Evolutionary conservation across 2,113 vertebrate species (phyloP).

Genomic region (Dryoscopus gambensis): DNA sequence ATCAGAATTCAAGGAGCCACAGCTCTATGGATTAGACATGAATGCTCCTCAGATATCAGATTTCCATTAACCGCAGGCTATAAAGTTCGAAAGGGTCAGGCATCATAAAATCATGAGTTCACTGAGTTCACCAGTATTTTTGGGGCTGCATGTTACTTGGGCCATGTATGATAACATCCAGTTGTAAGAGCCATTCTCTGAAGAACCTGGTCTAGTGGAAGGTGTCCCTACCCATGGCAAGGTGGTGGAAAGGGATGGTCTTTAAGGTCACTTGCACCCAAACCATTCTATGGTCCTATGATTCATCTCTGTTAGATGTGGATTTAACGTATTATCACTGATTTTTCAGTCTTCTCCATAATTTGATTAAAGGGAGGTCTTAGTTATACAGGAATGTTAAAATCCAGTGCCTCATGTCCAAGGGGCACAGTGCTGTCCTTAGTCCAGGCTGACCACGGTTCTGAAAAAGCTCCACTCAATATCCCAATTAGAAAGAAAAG

Average conservation of each 20-base stretch:
- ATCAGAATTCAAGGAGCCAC: not conserved
- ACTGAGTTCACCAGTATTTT: not conserved
- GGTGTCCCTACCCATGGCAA: not conserved
- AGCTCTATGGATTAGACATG: rapidly evolving
- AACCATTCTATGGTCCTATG: not conserved
- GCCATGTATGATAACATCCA: not conserved
- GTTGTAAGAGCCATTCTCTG: not conserved
- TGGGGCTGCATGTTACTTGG: not conserved
- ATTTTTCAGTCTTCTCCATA: not conserved
- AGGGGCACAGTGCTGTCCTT: not conserved
- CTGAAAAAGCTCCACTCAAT: not conserved
- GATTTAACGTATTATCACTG: not conserved
- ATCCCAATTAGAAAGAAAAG: not conserved
- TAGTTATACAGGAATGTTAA: not conserved
- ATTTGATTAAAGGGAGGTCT: not conserved
- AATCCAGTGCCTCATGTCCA: rapidly evolving
- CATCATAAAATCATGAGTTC: not conserved
- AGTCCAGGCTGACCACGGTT: not conserved
- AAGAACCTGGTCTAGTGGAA: not conserved
- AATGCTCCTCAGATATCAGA: not conserved
- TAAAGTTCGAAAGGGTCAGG: not conserved
- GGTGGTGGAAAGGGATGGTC: not conserved
- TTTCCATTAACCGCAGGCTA: not conserved
- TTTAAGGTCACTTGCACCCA: not conserved
- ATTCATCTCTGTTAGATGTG: not conserved